Base-by-base conservation (phyloP, 2,797 vertebrate species). In the Delichon dasypus region DNA sequence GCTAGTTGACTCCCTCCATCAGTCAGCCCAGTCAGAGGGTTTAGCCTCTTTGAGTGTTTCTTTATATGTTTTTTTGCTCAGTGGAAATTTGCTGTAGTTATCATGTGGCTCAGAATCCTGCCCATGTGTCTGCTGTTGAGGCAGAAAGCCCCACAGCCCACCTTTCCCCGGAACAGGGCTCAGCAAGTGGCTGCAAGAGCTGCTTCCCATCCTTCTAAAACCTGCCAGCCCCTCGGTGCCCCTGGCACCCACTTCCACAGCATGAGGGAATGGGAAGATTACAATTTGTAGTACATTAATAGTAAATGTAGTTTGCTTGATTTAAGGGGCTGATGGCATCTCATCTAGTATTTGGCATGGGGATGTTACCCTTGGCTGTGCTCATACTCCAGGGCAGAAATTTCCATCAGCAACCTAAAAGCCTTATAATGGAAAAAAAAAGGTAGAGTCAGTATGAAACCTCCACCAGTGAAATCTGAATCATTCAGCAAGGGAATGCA, bases 381-480 rank as follows among this genome's bases (percentile, higher is more conserved):
- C 45, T 93, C 36, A 21, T 74, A 74, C 54, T 65, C 64, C 38
- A 90, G 83, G 85, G 44, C 48, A 93, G 80, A 74, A 88, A 11
- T 94, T 97, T 96, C 88, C 95, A 85, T 88, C 89, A 94, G 74
- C 91, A 87, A 48, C 8, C 62, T 93, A 38, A 87, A 94, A 80
- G 30, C 14, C 34, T 85, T 68, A 65, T 71, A 94, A 79, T 80
- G 61, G 54, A 82, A 90, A 85, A 32, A 64, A 73, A 91, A 81
- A 77, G 60, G 17, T 74, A 91, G 51, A 81, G 58, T 64, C 27
- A 16, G 42, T 90, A 80, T 47, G 80, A 95, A 87, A 73, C 38
- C 61, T 90, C 44, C 40, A 88, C 53, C 25, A 54, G 61, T 32
- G 53, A 94, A 88, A 94, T 61, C 22, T 26, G 40, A 95, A 88